phyloP scores from a whole-genome alignment of 1,140 invertebrate species.

The Bactericera cockerelli region DNA sequence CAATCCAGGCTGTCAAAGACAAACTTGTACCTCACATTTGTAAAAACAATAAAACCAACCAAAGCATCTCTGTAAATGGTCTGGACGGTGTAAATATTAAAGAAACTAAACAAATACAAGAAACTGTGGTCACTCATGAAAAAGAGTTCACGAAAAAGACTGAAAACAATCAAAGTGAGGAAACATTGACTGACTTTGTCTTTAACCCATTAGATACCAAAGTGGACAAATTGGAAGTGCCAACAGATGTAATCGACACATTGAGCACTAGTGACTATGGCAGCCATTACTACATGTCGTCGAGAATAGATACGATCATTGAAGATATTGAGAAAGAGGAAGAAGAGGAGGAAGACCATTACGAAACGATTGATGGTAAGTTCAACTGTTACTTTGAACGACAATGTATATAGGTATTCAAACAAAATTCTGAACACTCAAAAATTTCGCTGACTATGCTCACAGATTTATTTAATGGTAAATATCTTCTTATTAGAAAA shows the following conservation, averaged over 20 bases:
- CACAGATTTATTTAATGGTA: no score
- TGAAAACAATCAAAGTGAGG: neutral
- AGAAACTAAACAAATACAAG: no score
- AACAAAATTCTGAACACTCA: no score
- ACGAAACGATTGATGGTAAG: constrained; percentile 3
- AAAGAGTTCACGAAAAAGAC: neutral
- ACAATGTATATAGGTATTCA: no score
- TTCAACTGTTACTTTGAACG: no score
- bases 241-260: neutral
- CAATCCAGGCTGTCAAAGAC: constrained; percentile 48
- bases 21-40: constrained; percentile 55
- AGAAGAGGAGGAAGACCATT: constrained; percentile 2
- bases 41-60: constrained; percentile 28
- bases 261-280: constrained; percentile 2
- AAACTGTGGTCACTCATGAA: no score
- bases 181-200: no score
- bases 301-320: neutral
- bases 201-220: no score
- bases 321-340: constrained; percentile 1
- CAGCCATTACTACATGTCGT: constrained; percentile 1
- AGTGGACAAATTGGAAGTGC: neutral
- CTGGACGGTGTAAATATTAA: neutral
- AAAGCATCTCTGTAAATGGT: neutral
- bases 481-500: no score
- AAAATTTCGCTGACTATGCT: no score